Evolutionary conservation across 92 coral and sea anemone species (phyloP), one percentile per base, ranked within the genome.

Genomic region (Chrysogorgia sp.): DNA sequence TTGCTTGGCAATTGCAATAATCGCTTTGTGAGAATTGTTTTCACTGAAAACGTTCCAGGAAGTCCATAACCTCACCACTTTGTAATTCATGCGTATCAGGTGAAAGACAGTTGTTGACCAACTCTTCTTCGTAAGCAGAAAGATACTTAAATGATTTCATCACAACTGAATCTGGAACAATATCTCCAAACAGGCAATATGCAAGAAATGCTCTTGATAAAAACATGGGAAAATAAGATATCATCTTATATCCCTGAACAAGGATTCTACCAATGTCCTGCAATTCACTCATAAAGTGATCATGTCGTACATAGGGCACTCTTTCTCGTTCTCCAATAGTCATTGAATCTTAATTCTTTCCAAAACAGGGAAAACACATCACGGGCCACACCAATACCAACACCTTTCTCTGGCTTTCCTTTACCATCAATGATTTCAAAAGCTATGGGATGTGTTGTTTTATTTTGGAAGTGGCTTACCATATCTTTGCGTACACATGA

Each of bases 261-360:
- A 80, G 74, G 43, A 80, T 67, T 40, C 80, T 40, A 17, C 80
- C 84, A 40, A 67, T 48, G 23, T 77, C 76, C 59, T 80, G 32
- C 84, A 77, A 80, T 61, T 81, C 84, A 56, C 55, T 53, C 50
- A 71, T 30, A 49, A 81, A 71, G 55, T 71, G 49, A 32, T 67
- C 40, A 17, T 67, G 79, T 15, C 79, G 64, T 7, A 60, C 72
- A 81, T 68, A 71, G 41, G 85, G 81, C 34, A 55, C 80, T 58
- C 71, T 63, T 58, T 80, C 84, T 25, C 88, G 58, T 47, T 75
- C 88, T 1, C 92, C 83, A 26, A 81, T 85, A 3, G 85, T 88
- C 85, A 88, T 61, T 14, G 78, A 33, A 56, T 72, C 85, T 3
- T 86, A 88, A 88, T 34, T 69, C 77, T 21, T 76, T 83, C 81